These are phyloP conservation scores for Emydocephalus ijimae DNA, from an alignment of 2,113 vertebrate genomes.

Conservation along the genomic window DNA sequence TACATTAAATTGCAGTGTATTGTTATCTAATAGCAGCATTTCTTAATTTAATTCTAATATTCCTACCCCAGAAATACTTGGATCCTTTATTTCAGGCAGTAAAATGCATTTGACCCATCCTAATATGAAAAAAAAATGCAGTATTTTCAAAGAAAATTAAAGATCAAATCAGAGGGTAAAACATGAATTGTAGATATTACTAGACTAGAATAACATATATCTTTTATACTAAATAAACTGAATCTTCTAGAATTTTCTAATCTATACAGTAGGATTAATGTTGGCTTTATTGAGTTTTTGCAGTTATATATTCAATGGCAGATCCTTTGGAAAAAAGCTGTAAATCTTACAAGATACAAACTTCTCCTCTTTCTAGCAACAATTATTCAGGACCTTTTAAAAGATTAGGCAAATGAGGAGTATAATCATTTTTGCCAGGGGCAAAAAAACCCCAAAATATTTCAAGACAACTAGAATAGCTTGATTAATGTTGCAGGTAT, in stretches of 20 bases:
- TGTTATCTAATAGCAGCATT: background rate
- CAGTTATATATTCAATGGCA: background rate
- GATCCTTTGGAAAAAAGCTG: background rate
- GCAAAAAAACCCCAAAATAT: background rate
- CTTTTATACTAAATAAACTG: background rate
- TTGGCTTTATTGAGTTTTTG: background rate
- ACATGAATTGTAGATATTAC: background rate
- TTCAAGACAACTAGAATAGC: background rate
- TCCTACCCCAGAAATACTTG: background rate
- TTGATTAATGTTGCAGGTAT: background rate
- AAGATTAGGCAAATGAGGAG: background rate
- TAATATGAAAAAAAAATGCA: background rate
- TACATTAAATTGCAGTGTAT: too few relatives aligned
- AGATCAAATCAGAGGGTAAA: background rate
- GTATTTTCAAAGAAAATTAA: background rate
- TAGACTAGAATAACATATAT: background rate
- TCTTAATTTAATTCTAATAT: background rate
- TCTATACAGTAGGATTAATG: background rate
- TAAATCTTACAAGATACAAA: background rate
- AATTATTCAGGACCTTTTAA: background rate
- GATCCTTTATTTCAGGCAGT: background rate
- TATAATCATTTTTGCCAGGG: background rate
- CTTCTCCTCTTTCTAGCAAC: background rate
- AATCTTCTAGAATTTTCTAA: background rate
- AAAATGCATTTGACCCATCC: background rate